A percentile compares a stretch with the other conserved stretches of the same genome.
Conservation (phyloP, 1,140 invertebrate species). For the Druon quercuslanigerum region DNA sequence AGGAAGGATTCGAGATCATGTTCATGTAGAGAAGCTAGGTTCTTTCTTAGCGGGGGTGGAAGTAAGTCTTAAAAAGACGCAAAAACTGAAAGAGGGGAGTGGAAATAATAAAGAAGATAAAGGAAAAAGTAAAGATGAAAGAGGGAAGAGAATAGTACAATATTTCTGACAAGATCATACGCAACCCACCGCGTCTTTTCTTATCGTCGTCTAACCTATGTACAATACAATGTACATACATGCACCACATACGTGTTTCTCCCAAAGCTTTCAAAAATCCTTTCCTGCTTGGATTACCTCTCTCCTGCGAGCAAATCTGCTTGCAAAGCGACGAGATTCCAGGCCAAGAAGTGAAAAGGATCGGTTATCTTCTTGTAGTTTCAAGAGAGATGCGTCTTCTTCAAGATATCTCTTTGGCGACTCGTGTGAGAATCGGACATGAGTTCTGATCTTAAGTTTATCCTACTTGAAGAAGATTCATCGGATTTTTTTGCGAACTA, state of each 20-base stretch:
- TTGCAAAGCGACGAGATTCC: not conserved
- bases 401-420: conserved; percentile 21
- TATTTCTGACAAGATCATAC: not conserved
- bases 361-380: conserved; percentile 12
- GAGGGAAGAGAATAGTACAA: not conserved
- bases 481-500: conserved; percentile 11
- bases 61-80: not conserved
- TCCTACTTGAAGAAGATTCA: not conserved
- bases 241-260: not conserved
- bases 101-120: not conserved
- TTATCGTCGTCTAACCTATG: not conserved
- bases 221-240: not conserved
- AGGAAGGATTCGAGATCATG: conserved; percentile 12
- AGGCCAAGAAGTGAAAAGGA: conserved; percentile 9
- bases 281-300: not conserved
- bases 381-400: not conserved
- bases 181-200: not conserved
- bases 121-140: not conserved
- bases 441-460: conserved; percentile 1
- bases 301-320: not conserved
- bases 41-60: not conserved
- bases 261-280: conserved; percentile 10
- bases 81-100: not conserved
- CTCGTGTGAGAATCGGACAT: conserved; percentile 22
- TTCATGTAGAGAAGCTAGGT: conserved; percentile 6